A percentile compares a stretch with the other conserved stretches of the same genome.
Conservation (phyloP, 2,888 invertebrate species). For the Plusia festucae region DNA sequence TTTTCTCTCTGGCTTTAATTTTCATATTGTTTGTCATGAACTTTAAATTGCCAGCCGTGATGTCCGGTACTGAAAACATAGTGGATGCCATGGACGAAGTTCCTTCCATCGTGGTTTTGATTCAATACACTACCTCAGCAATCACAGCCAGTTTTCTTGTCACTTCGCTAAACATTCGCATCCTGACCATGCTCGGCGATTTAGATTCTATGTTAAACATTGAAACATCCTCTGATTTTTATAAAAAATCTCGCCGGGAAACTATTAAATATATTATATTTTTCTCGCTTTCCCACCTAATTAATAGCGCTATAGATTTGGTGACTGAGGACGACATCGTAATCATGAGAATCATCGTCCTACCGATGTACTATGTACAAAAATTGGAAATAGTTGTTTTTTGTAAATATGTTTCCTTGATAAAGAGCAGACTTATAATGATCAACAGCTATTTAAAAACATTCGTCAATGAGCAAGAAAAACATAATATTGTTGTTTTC, state of each 20-base stretch:
- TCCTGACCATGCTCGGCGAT: conserved; percentile 62
- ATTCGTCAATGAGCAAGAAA: conserved; percentile 64
- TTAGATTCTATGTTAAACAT: conserved; percentile 63
- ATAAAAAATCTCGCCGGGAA: conserved; percentile 56
- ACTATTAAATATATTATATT: conserved; percentile 49
- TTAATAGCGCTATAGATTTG: conserved; percentile 52
- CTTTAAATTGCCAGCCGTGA: conserved; percentile 38
- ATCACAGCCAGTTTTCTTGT: conserved; percentile 62
- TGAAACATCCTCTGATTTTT: conserved; percentile 59
- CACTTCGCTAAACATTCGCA: conserved; percentile 58
- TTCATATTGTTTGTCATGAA: conserved; percentile 45
- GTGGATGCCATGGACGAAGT: conserved; percentile 60
- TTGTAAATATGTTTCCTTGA: conserved; percentile 66
- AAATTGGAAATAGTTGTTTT: conserved; percentile 70
- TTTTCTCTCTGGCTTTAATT: conserved; percentile 46
- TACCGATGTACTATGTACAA: conserved; percentile 65
- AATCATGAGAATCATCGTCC: conserved; percentile 39
- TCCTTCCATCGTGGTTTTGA: conserved; percentile 60
- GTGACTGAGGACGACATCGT: conserved; percentile 37
- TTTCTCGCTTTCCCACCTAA: conserved; percentile 49
- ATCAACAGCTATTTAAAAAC: conserved; percentile 68
- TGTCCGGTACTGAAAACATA: conserved; percentile 41
- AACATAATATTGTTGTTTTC: conserved; percentile 56
- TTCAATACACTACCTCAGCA: conserved; percentile 63
- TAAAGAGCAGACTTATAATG: conserved; percentile 63